These are phyloP conservation scores for Acropora yongei DNA, from an alignment of 64 coral and sea anemone species.

Conservation along the genomic window DNA sequence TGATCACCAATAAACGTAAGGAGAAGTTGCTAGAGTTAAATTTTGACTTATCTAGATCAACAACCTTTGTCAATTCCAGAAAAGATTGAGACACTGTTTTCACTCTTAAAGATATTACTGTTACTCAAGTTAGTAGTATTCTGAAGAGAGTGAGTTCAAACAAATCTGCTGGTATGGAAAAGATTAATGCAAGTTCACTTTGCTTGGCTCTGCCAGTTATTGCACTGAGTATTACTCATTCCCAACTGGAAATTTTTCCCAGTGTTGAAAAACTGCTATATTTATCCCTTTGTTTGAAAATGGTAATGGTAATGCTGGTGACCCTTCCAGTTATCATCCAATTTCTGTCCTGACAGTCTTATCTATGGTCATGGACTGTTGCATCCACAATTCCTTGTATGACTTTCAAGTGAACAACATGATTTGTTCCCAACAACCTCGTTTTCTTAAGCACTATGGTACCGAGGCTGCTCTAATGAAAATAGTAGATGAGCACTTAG, in stretches of 20 bases:
- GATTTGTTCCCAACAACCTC: constrained; percentile 47
- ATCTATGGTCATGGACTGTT: constrained; percentile 34
- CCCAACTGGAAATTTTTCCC: constrained; percentile 47
- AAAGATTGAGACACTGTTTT: constrained; percentile 37
- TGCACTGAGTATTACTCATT: constrained; percentile 58
- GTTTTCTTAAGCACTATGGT: constrained; percentile 57
- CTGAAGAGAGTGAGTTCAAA: constrained; percentile 11
- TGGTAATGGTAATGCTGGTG: constrained; percentile 28
- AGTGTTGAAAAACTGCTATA: constrained; percentile 69
- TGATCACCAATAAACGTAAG: constrained; percentile 63
- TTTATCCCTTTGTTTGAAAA: constrained; percentile 59
- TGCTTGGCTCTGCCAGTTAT: constrained; percentile 31
- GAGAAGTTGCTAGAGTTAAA: constrained; percentile 1
- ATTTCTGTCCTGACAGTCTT: constrained; percentile 30
- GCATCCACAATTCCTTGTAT: constrained; percentile 31
- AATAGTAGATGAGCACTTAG: constrained; percentile 43
- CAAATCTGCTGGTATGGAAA: constrained; percentile 56
- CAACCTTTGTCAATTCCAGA: constrained; percentile 54
- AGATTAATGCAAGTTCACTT: constrained; percentile 52
- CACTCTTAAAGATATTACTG: constrained; percentile 41
- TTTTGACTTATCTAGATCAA: constrained; percentile 26
- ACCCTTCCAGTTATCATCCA: constrained; percentile 52
- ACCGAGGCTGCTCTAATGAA: constrained; percentile 59
- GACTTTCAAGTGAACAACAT: constrained; percentile 45
- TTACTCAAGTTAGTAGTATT: constrained; percentile 21